Evolutionary conservation across 2,888 invertebrate genomes (phyloP).

Genomic region (Listrodromus nycthemerus): DNA sequence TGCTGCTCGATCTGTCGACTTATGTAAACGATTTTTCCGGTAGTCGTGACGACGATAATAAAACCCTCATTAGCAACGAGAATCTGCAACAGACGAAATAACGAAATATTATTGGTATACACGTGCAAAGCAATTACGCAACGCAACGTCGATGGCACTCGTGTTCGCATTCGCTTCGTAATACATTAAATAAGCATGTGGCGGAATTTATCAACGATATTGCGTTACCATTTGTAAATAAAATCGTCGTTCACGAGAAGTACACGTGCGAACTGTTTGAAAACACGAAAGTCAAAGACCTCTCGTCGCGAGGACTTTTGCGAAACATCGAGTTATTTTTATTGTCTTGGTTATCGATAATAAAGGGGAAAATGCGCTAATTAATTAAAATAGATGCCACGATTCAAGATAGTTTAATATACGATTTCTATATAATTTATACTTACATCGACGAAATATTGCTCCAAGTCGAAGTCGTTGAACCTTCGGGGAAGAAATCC

Average conservation of each 20-base stretch:
- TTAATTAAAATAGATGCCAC: background rate
- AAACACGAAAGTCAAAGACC: slow-evolving; percentile 29
- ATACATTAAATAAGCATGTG: no score
- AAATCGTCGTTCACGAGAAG: background rate
- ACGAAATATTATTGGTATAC: background rate
- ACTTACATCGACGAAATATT: slow-evolving; percentile 84
- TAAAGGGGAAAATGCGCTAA: slow-evolving; percentile 4
- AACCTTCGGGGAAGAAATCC: slow-evolving; percentile 77
- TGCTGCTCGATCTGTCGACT: slow-evolving; percentile 94
- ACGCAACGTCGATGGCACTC: slow-evolving; percentile 1
- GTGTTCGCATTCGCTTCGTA: slow-evolving; percentile 3
- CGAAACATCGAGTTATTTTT: background rate
- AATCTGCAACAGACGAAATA: slow-evolving; percentile 82
- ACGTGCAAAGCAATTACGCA: slow-evolving; percentile 10
- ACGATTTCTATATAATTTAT: background rate
- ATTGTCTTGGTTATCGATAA: background rate
- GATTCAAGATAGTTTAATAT: background rate
- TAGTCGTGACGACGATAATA: slow-evolving; percentile 91
- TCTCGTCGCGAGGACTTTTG: slow-evolving; percentile 3
- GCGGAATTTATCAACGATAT: slow-evolving; percentile 15
- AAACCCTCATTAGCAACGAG: slow-evolving; percentile 89
- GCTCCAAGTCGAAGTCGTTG: slow-evolving; percentile 81
- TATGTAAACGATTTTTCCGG: slow-evolving; percentile 93
- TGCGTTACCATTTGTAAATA: slow-evolving; percentile 1
- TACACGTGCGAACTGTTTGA: background rate